Evolutionary conservation across 2,888 invertebrate genomes (phyloP), one percentile per base, ranked within the genome.

Genomic region (Parasteatoda lunata): DNA sequence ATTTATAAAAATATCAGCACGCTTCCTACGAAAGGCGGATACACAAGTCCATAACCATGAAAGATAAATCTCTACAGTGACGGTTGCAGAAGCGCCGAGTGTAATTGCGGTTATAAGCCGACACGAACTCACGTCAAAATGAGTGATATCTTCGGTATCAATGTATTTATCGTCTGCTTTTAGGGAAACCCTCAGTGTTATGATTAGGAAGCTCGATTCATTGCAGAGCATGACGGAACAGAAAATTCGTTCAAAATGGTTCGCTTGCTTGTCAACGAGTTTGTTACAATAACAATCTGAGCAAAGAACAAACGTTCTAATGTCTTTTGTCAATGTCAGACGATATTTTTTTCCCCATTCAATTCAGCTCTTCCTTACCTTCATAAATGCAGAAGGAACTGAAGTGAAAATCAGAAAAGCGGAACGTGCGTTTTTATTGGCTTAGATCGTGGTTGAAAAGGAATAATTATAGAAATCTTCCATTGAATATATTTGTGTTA

Each of bases 401-500:
- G 30, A 30, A 13, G 59, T 59, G n/a, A 59, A 59, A 59, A 9
- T 59, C 59, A 59, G 59, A 59, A 59, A 59, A 59, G 59, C 59
- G 59, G 59, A 59, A 59, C 59, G 59, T 59, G 11, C 59, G n/a
- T 59, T 68, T 70, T 70, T 47, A 70, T 70, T 70, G 70, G 70
- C 49, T 49, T 70, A n/a, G 48, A 11, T 49, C 13, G 5, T 13
- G 47, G 13, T n/a, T 48, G 70, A 49, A 49, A 13, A 49, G n/a
- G 70, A 49, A 70, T 70, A 70, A 70, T 70, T 70, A 70, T 49
- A 13, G 11, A n/a, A 49, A 70, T 79, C 64, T 4, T n/a, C 71
- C 47, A 64, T 54, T 47, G 64, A 59, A 70, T 69, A 69, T 52
- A 69, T 77, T 77, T 59, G 52, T 69, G 68, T 68, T 70, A 69